Evolutionary conservation across 1,140 invertebrate genomes (phyloP), one percentile per base, ranked within the genome.

Genomic region (Micrasema minimum): DNA sequence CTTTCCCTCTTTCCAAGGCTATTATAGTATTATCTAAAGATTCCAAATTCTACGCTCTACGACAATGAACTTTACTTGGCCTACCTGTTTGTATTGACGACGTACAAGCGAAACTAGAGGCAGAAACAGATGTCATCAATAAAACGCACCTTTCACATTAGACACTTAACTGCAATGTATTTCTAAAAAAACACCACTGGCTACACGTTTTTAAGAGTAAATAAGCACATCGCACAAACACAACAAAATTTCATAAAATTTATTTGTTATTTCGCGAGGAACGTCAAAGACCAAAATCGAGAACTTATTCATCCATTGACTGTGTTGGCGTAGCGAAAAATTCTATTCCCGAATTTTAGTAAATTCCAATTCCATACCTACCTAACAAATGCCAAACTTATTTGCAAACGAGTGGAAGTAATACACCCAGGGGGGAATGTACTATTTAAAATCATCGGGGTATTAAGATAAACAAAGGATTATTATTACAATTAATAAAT

Each of bases 111-210:
- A 41, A 62, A 64, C 67, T 51, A 62, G 23, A 62, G 57, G 16
- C 31, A 38, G 67, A 69, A 69, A 64, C 67, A 69, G 67, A 69
- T 69, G 67, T 69, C 67, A 69, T 69, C 67, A 69, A 69, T 69
- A 69, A 62, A 69, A 69, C 46, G 45, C 55, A 69, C 57, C 41
- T 51, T 69, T 45, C 67, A 64, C 67, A 69, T 69, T 51, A 50
- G 67, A 45, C 37, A 48, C 48, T 50, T 50, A 51, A 69, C 26
- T 22, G 20, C 16, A 50, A 51, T 31, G 57, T 38, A 48, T 41
- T 41, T 62, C 10, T 35, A 37, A 69, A 26, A 53, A 38, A 48
- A 11, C 10, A 38, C 16, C 14, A 51, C 26, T 35, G 50, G 14
- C 37, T 48, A 41, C 55, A 69, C 55, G 45, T 35, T 64, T 41